Percentiles rank a stretch among this genome's conserved stretches.
Conservation (phyloP, 2,888 invertebrate genomes). For the Scelioninae gen. 2 region DNA sequence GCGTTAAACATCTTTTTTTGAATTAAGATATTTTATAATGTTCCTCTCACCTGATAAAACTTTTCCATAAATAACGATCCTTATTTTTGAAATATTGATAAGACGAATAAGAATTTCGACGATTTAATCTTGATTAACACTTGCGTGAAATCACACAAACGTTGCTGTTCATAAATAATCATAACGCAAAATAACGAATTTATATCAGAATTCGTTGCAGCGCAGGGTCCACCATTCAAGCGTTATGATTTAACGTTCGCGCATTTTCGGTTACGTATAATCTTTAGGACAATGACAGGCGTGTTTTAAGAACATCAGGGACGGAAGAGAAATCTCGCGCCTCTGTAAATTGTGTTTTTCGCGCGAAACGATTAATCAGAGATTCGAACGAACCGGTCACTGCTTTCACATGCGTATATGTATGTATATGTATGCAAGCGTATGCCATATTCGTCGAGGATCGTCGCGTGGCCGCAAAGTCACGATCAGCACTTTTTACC, state of each 20-base stretch:
- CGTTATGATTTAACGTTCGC: no score
- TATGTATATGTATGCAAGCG: slow-evolving; percentile 51
- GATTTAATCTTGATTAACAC: slow-evolving; percentile 21
- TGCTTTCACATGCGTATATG: slow-evolving; percentile 60
- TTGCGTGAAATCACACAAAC: background rate
- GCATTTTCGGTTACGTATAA: slow-evolving; percentile 34
- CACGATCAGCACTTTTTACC: slow-evolving; percentile 58
- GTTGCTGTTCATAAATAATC: slow-evolving; percentile 11
- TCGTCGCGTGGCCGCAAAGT: slow-evolving; percentile 61
- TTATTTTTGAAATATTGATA: background rate
- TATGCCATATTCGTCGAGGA: slow-evolving; percentile 55
- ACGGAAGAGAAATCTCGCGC: slow-evolving; percentile 66
- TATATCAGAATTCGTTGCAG: slow-evolving; percentile 5
- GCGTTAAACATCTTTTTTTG: no score
- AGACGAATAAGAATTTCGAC: background rate
- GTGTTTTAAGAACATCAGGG: slow-evolving; percentile 44
- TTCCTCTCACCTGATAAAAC: background rate
- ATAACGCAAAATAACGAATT: slow-evolving; percentile 2
- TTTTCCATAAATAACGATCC: background rate
- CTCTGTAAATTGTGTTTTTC: slow-evolving; percentile 66
- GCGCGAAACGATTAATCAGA: slow-evolving; percentile 63
- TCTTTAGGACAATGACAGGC: slow-evolving; percentile 48
- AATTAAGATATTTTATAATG: background rate
- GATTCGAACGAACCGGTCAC: slow-evolving; percentile 61
- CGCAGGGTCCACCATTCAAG: background rate